Conservation (phyloP, 1,140 invertebrate species). For the Drosophila setifemur region DNA sequence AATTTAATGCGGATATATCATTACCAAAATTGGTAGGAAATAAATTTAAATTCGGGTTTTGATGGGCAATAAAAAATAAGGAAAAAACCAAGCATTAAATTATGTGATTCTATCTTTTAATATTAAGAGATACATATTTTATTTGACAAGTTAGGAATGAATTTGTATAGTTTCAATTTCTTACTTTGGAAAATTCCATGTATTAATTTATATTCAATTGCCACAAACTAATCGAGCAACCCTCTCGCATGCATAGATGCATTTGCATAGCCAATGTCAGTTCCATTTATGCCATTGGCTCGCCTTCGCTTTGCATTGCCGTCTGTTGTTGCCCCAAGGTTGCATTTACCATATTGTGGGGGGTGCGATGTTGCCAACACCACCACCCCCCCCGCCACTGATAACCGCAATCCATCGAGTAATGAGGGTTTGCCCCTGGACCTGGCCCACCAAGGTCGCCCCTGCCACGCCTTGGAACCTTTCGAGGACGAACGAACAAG, state of each 20-base stretch:
- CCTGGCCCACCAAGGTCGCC: background rate
- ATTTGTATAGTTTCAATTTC: too few relatives aligned
- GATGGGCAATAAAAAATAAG: background rate
- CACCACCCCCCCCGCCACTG: background rate
- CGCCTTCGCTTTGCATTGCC: slow-evolving; percentile 50
- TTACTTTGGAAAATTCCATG: too few relatives aligned
- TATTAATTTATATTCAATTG: background rate
- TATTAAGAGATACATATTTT: too few relatives aligned
- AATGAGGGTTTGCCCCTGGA: slow-evolving; percentile 15
- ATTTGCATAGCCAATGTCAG: slow-evolving; percentile 64
- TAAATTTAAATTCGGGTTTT: too few relatives aligned
- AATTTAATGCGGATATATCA: background rate
- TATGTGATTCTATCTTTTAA: too few relatives aligned
- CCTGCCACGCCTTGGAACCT: background rate
- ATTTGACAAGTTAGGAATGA: too few relatives aligned
- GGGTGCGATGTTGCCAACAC: slow-evolving; percentile 56
- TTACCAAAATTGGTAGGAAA: background rate
- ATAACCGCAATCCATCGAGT: slow-evolving; percentile 23
- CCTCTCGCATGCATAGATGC: slow-evolving; percentile 52
- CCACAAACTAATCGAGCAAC: slow-evolving; percentile 2
- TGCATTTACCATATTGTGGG: slow-evolving; percentile 62
- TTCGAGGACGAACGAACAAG: background rate
- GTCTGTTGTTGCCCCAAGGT: slow-evolving; percentile 56
- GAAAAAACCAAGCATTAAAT: too few relatives aligned
- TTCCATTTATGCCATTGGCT: slow-evolving; percentile 59